Base-by-base conservation (phyloP, 2,888 invertebrate species). In the Psococerastis gibbosa region DNA sequence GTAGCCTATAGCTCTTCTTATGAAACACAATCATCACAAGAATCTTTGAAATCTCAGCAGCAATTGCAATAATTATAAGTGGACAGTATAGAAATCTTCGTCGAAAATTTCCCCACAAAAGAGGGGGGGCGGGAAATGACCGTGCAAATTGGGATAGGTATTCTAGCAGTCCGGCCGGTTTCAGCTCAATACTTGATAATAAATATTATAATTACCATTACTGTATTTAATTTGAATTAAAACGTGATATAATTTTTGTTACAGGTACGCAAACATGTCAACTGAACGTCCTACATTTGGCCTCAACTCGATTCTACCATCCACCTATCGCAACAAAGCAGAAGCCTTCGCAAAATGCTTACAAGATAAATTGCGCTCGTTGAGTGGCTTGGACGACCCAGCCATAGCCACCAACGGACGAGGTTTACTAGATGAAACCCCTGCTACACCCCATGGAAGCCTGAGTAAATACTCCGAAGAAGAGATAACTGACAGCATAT, bases 281-380 rank as follows among this genome's bases (percentile, higher is more conserved):
- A 18, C 18, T 9, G 38, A 38, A 11, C 20, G 38, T 18, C 20
- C 38, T 5, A 18, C 38, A 18, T 38, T 38, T 22, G 38, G 38
- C 3, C 22, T 38, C 6, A 38, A 38, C 22, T 38, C 38, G 4
- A 17, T 38, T 13, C 17, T 38, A 4, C 38, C 38, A 3, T 22
- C 17, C 9, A 20, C 18, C 18, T 38, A 38, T 11, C 15, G n/a
- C n/a, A 38, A 20, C 20, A 38, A 38, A 38, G 82, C 83, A 45
- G 83, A 82, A 58, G 78, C 80, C 46, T 83, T 84, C 61, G 83
- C 83, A 50, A 69, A 78, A 47, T 75, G 77, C 56, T 65, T 84
- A 49, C 80, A 82, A 57, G 75, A 75, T 45, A 75, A 80, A 49
- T 65, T 84, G 52, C 71, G 75, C 52, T 74, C 77, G 49, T 68